Conservation (phyloP, 2,113 vertebrate genomes). For the Forbesichthys agassizii region DNA sequence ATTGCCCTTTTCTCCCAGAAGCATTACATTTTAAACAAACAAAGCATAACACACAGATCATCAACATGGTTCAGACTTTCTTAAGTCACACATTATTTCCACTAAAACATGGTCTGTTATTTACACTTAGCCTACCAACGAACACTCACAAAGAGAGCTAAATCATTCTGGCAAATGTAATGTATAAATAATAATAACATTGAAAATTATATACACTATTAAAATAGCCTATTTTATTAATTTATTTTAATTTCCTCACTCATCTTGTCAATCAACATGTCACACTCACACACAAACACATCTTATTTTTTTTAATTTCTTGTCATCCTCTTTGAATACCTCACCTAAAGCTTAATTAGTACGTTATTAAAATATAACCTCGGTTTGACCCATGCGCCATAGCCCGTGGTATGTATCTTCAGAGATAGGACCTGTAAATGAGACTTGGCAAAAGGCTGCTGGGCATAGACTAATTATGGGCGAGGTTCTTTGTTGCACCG, state of each 20-base stretch:
- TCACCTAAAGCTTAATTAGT: slow-evolving; percentile 37
- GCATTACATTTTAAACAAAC: slow-evolving; percentile 4
- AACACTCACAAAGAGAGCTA: neutral
- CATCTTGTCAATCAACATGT: no score
- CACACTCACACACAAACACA: slow-evolving; percentile 10
- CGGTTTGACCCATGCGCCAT: slow-evolving; percentile 32
- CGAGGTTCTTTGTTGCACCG: slow-evolving; percentile 77
- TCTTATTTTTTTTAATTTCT: neutral
- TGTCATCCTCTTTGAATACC: neutral
- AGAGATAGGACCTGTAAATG: slow-evolving; percentile 28
- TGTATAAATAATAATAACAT: no score
- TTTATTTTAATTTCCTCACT: no score
- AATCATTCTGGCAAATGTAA: neutral
- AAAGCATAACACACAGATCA: slow-evolving; percentile 28
- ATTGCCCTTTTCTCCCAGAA: slow-evolving; percentile 37
- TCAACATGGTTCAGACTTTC: slow-evolving; percentile 12
- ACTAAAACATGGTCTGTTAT: neutral
- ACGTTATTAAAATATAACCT: slow-evolving; percentile 5
- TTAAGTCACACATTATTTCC: slow-evolving; percentile 19
- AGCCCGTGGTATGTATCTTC: slow-evolving; percentile 15
- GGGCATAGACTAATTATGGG: slow-evolving; percentile 73
- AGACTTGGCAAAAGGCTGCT: slow-evolving; percentile 48
- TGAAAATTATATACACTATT: no score
- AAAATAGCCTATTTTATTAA: no score
- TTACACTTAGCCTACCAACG: neutral